Base-by-base conservation (phyloP, 2,888 invertebrate species). In the Tenthredo livida region DNA sequence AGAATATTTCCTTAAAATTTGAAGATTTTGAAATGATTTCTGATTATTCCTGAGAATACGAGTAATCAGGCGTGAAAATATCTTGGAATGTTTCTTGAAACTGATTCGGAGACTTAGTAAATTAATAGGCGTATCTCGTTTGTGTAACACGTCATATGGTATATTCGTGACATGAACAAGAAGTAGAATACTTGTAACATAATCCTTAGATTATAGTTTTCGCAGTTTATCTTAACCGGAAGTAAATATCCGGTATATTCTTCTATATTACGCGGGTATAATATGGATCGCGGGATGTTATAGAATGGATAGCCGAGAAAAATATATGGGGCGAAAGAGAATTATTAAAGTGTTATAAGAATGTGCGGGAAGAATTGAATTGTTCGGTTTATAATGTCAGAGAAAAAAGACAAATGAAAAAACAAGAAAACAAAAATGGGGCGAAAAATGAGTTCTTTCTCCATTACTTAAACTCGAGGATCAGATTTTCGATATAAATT, bases 231-330 rank as follows among this genome's bases (percentile, higher is more conserved):
- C 33, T 33, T 25, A 4, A 15, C 12, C 7, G 33, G 17, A 61
- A 61, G 33, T 67, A 67, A 67, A 67, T 67, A 67, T 67, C 29
- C 67, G 67, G 33, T 33, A 67, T 17, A 67, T 17, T 67, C 67
- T 67, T 25, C 17, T 67, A 33, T 67, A 33, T 67, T 67, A 67
- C 33, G 67, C 33, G 67, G 61, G 12, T 61, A 17, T 25, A 15
- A 17, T 25, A 15, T 33, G 33, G 17, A 33, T 67, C 33, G 25
- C 15, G 1, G 67, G 33, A 25, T 15, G 17, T 67, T 25, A 67
- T 4, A 25, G 25, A 61, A 61, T 61, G 2, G 61, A 61, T 10
- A 4, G 25, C 1, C 21, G 33, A 67, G 2, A 25, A 25, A 61
- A 61, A 29, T 25, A 61, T 61, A 25, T 29, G 61, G 61, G 61